Evolutionary conservation across 2,888 invertebrate species (phyloP), one percentile per base, ranked within the genome.

Genomic region (Chrysolina americana): DNA sequence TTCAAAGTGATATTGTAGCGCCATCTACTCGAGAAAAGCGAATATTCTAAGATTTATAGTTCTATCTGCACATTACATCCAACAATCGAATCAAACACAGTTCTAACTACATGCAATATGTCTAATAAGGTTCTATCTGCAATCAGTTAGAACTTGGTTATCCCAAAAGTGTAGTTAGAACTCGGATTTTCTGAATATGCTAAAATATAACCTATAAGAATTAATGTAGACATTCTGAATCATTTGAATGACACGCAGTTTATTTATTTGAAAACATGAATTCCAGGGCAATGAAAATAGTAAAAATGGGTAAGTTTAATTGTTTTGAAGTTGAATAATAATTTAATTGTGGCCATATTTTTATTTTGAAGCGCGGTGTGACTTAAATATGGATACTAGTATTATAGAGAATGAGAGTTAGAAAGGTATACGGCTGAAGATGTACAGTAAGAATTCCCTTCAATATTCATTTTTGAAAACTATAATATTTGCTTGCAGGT

Each of bases 81-180:
- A 19, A 50, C 19, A 50, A 50, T 50, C 8, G n/a, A n/a, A 50
- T 50, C 8, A 19, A 50, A 50, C 19, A 50, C 50, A 50, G 19
- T 50, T 50, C 50, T 50, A 50, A 19, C 50, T 19, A 50, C 50
- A 50, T 17, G 9, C 50, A 19, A 50, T 50, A 17, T 9, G 50
- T 68, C 70, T 66, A 13, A 66, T 28, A 66, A 19, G 65, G 65
- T 66, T 66, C 15, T 66, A 66, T 66, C 65, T 66, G 50, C 44
- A n/a, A 62, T 23, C 62, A 69, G n/a, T 69, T 69, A 68, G 68
- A 68, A 59, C 41, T 53, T 56, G 23, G 68, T 68, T 68, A 68
- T 68, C 6, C 19, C 2, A 68, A 53, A 56, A 68, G 15, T 21
- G 41, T 68, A 68, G 56, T 56, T 68, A 68, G 56, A 68, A 53